A percentile compares a stretch with the other conserved stretches of the same genome.
Evolutionary conservation across 2,113 vertebrate species (phyloP).

Genomic region (Hepsetus odoe): DNA sequence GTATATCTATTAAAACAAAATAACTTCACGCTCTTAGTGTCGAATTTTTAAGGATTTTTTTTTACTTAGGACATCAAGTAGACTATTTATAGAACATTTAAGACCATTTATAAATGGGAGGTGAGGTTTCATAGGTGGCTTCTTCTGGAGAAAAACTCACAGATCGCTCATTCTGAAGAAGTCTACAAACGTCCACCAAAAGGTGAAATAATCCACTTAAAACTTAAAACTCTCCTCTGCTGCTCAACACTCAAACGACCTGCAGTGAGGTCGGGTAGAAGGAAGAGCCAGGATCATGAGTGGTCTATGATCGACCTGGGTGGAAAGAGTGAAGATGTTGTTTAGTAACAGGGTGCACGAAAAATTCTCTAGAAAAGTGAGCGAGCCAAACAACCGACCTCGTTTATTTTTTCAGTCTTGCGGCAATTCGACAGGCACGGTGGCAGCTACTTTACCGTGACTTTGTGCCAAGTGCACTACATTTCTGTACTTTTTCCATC

Average conservation of each 20-base stretch:
- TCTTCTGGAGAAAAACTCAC: background rate
- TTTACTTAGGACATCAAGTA: too few relatives aligned
- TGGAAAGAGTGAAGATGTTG: background rate
- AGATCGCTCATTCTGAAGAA: too few relatives aligned
- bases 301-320: background rate
- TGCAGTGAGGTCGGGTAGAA: background rate
- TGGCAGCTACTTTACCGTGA: too few relatives aligned
- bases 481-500: too few relatives aligned
- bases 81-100: background rate
- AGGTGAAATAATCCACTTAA: too few relatives aligned
- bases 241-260: constrained; percentile 6
- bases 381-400: constrained; percentile 2
- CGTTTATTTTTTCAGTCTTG: too few relatives aligned
- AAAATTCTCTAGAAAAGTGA: background rate
- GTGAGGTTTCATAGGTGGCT: background rate
- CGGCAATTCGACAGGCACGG: too few relatives aligned
- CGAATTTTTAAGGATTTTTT: too few relatives aligned
- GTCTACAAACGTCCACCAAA: background rate
- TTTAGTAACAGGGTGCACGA: constrained; percentile 9
- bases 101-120: background rate
- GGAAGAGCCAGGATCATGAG: background rate
- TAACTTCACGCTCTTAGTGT: too few relatives aligned
- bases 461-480: too few relatives aligned
- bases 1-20: too few relatives aligned
- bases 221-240: background rate